phyloP scores from a whole-genome alignment of 2,888 invertebrate genomes.

The Scaptomyza flava region DNA sequence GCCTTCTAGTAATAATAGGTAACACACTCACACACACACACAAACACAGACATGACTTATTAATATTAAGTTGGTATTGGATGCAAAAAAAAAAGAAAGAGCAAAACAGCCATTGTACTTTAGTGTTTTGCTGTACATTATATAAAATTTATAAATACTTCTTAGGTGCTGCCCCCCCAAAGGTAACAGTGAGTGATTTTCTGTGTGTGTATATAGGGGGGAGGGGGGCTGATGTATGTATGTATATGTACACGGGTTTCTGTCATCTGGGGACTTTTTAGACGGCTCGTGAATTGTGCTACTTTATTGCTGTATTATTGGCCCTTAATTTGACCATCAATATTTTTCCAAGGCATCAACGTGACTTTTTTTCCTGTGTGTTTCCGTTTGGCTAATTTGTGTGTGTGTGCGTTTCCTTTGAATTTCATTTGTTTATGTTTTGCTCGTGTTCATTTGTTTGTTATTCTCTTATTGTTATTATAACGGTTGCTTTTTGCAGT shows the following conservation, averaged over 20 bases:
- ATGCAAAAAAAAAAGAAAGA: constrained; percentile 59
- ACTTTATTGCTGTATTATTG: constrained; percentile 75
- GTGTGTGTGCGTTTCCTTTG: constrained; percentile 36
- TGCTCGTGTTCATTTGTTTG: constrained; percentile 3
- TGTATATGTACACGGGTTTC: constrained; percentile 5
- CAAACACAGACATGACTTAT: constrained; percentile 38
- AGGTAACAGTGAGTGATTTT: constrained; percentile 16
- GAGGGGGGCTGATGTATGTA: not conserved
- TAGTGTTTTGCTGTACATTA: constrained; percentile 53
- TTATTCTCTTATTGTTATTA: constrained; percentile 5
- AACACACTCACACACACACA: constrained; percentile 12
- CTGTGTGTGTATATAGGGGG: constrained; percentile 2
- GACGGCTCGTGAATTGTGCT: constrained; percentile 42
- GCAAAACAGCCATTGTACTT: constrained; percentile 68
- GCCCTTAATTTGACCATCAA: constrained; percentile 75
- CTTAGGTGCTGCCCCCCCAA: constrained; percentile 61
- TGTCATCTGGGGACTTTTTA: constrained; percentile 28
- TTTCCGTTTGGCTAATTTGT: constrained; percentile 60
- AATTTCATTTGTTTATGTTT: constrained; percentile 41
- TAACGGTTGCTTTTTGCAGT: constrained; percentile 1
- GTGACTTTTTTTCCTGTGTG: constrained; percentile 32
- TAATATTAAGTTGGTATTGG: constrained; percentile 69
- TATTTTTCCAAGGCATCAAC: constrained; percentile 56
- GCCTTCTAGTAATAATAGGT: constrained; percentile 38
- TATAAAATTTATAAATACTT: constrained; percentile 77